Conservation (phyloP, 1,140 invertebrate genomes). For the Meloidogyne exigua region DNA sequence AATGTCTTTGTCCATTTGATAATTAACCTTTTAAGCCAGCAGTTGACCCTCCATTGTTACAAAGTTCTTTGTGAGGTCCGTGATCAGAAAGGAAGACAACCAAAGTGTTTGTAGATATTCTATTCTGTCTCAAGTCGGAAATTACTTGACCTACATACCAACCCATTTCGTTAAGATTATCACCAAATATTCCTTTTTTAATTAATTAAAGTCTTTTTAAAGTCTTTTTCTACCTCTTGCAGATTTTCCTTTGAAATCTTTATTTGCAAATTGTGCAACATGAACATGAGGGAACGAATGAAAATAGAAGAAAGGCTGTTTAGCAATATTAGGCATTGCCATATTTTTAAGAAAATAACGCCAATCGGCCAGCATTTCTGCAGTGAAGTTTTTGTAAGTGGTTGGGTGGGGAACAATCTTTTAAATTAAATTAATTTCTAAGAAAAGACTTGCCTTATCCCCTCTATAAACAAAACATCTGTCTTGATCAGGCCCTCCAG, state of each 20-base stretch:
- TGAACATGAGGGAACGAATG: conserved; percentile 64
- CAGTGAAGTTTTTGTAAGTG: conserved; percentile 55
- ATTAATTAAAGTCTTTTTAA: too few species aligned
- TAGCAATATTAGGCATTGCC: neutral
- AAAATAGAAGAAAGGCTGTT: conserved; percentile 63
- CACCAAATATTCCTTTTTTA: conserved; percentile 38
- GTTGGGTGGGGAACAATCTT: conserved; percentile 63
- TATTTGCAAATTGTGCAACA: conserved; percentile 56
- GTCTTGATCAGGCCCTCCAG: conserved; percentile 9
- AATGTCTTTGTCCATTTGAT: neutral
- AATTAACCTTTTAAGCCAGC: conserved; percentile 52
- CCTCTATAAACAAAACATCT: conserved; percentile 62
- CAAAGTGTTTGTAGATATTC: conserved; percentile 29
- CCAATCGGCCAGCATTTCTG: conserved; percentile 60
- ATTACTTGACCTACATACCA: conserved; percentile 63
- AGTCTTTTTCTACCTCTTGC: too few species aligned
- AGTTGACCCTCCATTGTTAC: conserved; percentile 61
- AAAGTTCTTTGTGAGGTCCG: conserved; percentile 61
- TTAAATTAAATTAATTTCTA: neutral
- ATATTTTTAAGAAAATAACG: conserved; percentile 52
- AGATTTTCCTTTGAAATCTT: conserved; percentile 50
- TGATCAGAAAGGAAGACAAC: conserved; percentile 63
- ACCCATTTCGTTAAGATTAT: conserved; percentile 60
- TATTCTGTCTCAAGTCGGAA: conserved; percentile 35
- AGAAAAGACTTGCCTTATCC: conserved; percentile 39